Base-by-base conservation (phyloP, 2,113 vertebrate species). In the Acanthisitta chloris region DNA sequence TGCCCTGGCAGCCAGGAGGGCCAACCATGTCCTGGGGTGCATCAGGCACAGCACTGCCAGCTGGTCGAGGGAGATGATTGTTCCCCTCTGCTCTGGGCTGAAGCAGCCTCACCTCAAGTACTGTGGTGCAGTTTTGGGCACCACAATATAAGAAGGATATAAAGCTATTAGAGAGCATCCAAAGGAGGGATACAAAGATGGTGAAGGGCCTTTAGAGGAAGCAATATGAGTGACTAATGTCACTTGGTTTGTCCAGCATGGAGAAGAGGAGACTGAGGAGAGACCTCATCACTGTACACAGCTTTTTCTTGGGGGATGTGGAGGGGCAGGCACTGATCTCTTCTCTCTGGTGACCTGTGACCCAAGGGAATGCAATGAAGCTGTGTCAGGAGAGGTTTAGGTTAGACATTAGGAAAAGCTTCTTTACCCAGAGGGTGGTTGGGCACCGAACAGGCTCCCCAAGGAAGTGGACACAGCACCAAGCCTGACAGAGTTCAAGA, bases 201-300 rank as follows among this genome's bases (percentile, higher is more conserved):
- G 2, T 17, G 46, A 24, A 61, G 5, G 15, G 23, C 40, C 73
- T 5, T 36, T 28, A 61, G 64, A 12, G 6, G 46, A 52, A 38
- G 23, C 10, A 0, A 0, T 23, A 3, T n/a, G 38, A 78, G 38
- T 3, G 6, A 0, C 18, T 61, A 64, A 54, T 19, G 46, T 3
- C 64, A 19, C 18, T 87, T n/a, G 38, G 1, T 43, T 57, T 46
- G 46, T 13, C 16, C 55, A n/a, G n/a, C 21, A 64, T 78, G 54
- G 33, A 38, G 38, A 42, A 21, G 19, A 45, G 55, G n/a, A 54
- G 84, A 6, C 46, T 54, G 55, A 87, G 46, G n/a, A 9, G 28
- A 69, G 33, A 54, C n/a, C 43, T 49, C 61, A 76, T 4, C 45
- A 55, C 19, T 19, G 54, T 16, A 28, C 14, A 42, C 57, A 80